Evolutionary conservation across 2,797 vertebrate species (phyloP).

Genomic region (Hozukius guyotensis): DNA sequence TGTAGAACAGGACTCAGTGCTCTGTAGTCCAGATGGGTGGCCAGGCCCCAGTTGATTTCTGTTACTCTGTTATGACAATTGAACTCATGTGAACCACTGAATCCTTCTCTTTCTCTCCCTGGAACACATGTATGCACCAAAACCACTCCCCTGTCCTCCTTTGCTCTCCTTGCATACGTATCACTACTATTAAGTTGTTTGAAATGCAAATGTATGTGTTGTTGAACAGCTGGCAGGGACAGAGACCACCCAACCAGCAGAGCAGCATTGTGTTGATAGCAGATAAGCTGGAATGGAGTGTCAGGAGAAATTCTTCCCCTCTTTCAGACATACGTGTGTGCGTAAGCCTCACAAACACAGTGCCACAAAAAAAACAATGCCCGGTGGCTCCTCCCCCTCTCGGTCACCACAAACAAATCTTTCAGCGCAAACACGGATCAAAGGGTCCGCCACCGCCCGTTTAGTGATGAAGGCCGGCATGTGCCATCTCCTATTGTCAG

Average conservation of each 20-base stretch:
- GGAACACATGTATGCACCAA: slow-evolving; percentile 35
- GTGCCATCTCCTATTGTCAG: slow-evolving; percentile 46
- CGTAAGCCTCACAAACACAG: slow-evolving; percentile 57
- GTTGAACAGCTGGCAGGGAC: slow-evolving; percentile 60
- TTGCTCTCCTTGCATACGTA: slow-evolving; percentile 30
- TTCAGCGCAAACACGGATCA: slow-evolving; percentile 40
- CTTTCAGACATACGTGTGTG: slow-evolving; percentile 38
- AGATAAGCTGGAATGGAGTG: slow-evolving; percentile 69
- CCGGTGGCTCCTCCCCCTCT: slow-evolving; percentile 6
- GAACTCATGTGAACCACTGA: slow-evolving; percentile 66
- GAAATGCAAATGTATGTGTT: slow-evolving; percentile 74
- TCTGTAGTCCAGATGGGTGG: slow-evolving; percentile 78
- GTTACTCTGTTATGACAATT: slow-evolving; percentile 75
- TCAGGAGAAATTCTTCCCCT: slow-evolving; percentile 59
- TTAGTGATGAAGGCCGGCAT: slow-evolving; percentile 43
- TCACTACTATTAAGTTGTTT: slow-evolving; percentile 69
- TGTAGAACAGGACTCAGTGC: slow-evolving; percentile 47
- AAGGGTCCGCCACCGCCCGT: slow-evolving; percentile 16
- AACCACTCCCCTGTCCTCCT: slow-evolving; percentile 19
- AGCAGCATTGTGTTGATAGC: slow-evolving; percentile 68
- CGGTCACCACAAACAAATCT: slow-evolving; percentile 45
- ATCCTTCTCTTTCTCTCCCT: slow-evolving; percentile 25
- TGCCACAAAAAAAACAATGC: slow-evolving; percentile 38
- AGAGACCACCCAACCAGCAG: slow-evolving; percentile 74
- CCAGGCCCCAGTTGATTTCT: slow-evolving; percentile 74